Conservation (phyloP, 2,797 vertebrate genomes). For the Malacoraja senta region DNA sequence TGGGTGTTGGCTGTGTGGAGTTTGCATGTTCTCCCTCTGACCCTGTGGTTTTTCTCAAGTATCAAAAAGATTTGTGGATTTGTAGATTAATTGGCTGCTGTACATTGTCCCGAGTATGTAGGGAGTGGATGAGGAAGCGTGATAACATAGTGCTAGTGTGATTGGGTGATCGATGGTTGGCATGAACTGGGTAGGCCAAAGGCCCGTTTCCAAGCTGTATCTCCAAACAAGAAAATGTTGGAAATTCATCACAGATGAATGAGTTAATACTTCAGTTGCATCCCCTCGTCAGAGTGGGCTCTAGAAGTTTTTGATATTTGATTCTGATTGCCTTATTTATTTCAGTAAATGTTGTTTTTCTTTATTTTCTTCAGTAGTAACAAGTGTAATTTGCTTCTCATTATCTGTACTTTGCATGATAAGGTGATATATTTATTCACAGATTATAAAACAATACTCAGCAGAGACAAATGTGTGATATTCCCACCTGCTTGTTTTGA, state of each 20-base stretch:
- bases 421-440: conserved; percentile 1
- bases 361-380: background rate
- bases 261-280: background rate
- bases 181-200: no score
- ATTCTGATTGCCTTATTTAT: background rate
- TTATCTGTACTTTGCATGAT: background rate
- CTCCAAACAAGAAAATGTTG: background rate
- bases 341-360: background rate
- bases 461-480: background rate
- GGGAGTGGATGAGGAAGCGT: no score
- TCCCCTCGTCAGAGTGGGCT: background rate
- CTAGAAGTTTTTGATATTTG: background rate
- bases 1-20: no score
- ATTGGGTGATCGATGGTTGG: no score
- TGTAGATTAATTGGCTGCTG: no score
- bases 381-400: background rate
- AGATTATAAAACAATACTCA: conserved; percentile 11
- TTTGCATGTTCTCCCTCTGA: no score
- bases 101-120: no score
- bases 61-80: no score
- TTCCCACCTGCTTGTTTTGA: conserved; percentile 18
- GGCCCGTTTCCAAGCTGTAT: no score
- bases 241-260: background rate
- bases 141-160: no score
- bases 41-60: no score